A percentile compares a stretch with the other conserved stretches of the same genome.
Conservation (phyloP, 2,797 vertebrate species). For the Numenius phaeopus region DNA sequence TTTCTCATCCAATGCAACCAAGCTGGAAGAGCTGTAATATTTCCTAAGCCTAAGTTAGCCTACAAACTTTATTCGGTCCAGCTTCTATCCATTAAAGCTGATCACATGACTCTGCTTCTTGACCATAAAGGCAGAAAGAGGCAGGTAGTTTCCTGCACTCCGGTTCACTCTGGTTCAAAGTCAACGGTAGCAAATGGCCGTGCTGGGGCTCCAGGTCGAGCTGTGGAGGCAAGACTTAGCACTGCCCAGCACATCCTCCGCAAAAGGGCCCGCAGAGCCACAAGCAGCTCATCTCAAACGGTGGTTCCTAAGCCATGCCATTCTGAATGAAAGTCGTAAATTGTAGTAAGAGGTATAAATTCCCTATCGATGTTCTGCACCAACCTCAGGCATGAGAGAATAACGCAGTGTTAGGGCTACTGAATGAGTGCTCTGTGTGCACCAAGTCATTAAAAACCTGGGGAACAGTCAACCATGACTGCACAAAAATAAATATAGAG, state of each 20-base stretch:
- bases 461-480: conserved; percentile 43
- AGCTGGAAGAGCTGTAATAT: not conserved
- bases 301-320: not conserved
- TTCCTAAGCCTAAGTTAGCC: not conserved
- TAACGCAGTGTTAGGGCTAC: conserved; percentile 17
- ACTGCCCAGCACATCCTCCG: not conserved
- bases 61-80: not conserved
- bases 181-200: rapidly evolving
- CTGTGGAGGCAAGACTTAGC: not conserved
- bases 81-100: not conserved
- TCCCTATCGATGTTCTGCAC: conserved; percentile 25
- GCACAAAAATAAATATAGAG: conserved; percentile 71
- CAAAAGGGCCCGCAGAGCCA: not conserved
- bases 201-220: rapidly evolving
- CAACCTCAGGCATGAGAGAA: conserved; percentile 47
- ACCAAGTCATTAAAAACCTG: conserved; percentile 43
- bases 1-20: not conserved
- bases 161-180: not conserved
- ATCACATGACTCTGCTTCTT: not conserved
- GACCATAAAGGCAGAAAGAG: rapidly evolving
- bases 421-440: conserved; percentile 75
- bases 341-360: conserved; percentile 27
- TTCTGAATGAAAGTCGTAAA: conserved; percentile 34
- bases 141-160: not conserved
- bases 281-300: not conserved